Evolutionary conservation across 2,797 vertebrate genomes (phyloP).

Genomic region (Agapornis canus): DNA sequence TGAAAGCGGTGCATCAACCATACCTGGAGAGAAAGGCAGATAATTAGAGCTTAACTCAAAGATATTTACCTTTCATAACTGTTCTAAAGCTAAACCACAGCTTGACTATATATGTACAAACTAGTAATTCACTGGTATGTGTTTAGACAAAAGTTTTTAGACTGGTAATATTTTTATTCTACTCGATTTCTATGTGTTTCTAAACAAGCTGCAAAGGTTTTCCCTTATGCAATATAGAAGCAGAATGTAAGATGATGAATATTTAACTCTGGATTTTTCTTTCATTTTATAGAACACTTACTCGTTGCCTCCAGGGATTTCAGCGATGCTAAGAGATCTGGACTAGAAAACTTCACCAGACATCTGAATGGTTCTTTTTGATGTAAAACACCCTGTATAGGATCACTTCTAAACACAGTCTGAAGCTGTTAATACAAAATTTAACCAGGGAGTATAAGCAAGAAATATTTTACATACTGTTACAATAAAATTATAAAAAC

Average conservation of each 20-base stretch:
- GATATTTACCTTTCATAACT: background rate
- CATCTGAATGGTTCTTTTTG: slow-evolving; percentile 86
- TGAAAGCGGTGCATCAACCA: slow-evolving; percentile 89
- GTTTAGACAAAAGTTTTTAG: background rate
- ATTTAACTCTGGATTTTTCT: background rate
- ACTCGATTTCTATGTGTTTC: background rate
- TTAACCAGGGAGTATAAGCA: background rate
- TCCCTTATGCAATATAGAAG: background rate
- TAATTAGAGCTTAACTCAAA: background rate
- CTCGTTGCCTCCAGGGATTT: slow-evolving; percentile 85
- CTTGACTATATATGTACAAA: background rate
- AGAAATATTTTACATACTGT: background rate
- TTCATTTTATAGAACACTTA: slow-evolving; percentile 55
- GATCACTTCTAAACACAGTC: slow-evolving; percentile 85
- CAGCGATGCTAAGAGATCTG: slow-evolving; percentile 89
- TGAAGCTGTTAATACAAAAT: slow-evolving; percentile 84
- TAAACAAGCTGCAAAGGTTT: background rate
- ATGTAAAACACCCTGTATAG: slow-evolving; percentile 70
- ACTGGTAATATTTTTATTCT: background rate
- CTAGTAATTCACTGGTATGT: background rate
- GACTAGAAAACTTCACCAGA: slow-evolving; percentile 88
- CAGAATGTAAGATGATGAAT: background rate
- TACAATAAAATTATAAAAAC: background rate
- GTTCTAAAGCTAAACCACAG: background rate
- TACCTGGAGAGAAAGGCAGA: slow-evolving; percentile 78